Evolutionary conservation across 2,113 vertebrate genomes (phyloP).

Genomic region (Lynx canadensis): DNA sequence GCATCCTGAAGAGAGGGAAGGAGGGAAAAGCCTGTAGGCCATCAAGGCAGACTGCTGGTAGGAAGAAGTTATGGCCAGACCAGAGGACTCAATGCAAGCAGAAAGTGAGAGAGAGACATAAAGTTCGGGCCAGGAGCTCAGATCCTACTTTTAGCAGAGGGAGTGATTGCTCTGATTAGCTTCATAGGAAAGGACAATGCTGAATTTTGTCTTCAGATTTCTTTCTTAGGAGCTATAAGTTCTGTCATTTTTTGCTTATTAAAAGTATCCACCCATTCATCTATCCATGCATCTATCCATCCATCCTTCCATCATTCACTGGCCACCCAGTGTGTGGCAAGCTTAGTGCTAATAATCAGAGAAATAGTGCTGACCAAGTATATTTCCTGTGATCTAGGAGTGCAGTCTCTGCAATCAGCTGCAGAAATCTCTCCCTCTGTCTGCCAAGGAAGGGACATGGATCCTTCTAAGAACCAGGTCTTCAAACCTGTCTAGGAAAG

Average conservation of each 20-base stretch:
- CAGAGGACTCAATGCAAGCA: not conserved
- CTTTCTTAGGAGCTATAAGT: not conserved
- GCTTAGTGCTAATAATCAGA: not conserved
- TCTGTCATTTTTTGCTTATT: not conserved
- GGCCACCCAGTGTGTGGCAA: not conserved
- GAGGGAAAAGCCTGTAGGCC: not conserved
- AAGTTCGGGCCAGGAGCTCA: not conserved
- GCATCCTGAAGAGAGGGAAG: not conserved
- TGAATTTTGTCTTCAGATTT: not conserved
- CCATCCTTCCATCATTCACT: not conserved
- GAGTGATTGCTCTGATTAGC: no score
- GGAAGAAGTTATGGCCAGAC: not conserved
- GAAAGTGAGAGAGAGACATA: not conserved
- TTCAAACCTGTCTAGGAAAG: not conserved
- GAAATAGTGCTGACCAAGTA: not conserved
- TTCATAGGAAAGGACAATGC: not conserved
- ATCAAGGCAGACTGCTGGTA: not conserved
- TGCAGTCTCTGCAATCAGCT: not conserved
- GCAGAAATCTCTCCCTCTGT: not conserved
- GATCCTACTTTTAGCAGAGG: not conserved
- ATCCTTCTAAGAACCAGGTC: no score
- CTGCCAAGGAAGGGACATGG: not conserved
- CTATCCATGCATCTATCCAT: not conserved
- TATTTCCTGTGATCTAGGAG: not conserved
- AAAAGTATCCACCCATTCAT: not conserved